These are phyloP conservation scores for Saturnia japonica DNA, from an alignment of 2,888 invertebrate species.

Conservation along the genomic window DNA sequence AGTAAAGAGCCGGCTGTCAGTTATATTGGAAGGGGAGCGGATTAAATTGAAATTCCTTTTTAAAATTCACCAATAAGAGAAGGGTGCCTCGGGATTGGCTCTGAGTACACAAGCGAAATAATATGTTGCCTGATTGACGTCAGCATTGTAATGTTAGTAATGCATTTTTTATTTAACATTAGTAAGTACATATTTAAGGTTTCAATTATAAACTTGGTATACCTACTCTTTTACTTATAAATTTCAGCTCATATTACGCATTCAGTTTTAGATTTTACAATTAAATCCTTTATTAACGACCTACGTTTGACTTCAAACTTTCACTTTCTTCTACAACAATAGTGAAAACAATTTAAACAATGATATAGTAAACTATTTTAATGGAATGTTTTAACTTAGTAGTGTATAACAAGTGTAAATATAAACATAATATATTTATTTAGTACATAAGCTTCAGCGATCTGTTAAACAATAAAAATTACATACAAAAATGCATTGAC, in stretches of 20 bases:
- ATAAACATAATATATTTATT: background rate
- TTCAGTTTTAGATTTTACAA: background rate
- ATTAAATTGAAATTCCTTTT: constrained; percentile 79
- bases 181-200: background rate
- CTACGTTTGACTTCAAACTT: background rate
- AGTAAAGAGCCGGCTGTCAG: constrained; percentile 56
- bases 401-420: constrained; percentile 3
- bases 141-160: constrained; percentile 42
- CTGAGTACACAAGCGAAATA: constrained; percentile 68
- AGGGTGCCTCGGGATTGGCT: constrained; percentile 73
- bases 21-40: constrained; percentile 68
- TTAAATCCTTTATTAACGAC: background rate
- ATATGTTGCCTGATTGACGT: constrained; percentile 67
- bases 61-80: constrained; percentile 78
- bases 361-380: background rate
- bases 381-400: background rate
- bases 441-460: constrained; percentile 36
- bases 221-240: background rate
- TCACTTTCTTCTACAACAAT: constrained; percentile 2
- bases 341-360: background rate
- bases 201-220: too few relatives aligned
- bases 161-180: constrained; percentile 18
- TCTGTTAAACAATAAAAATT: constrained; percentile 43
- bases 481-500: constrained; percentile 54
- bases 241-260: background rate